Evolutionary conservation across 2,888 invertebrate genomes (phyloP), one percentile per base, ranked within the genome.

Genomic region (Metacarcinus magister): DNA sequence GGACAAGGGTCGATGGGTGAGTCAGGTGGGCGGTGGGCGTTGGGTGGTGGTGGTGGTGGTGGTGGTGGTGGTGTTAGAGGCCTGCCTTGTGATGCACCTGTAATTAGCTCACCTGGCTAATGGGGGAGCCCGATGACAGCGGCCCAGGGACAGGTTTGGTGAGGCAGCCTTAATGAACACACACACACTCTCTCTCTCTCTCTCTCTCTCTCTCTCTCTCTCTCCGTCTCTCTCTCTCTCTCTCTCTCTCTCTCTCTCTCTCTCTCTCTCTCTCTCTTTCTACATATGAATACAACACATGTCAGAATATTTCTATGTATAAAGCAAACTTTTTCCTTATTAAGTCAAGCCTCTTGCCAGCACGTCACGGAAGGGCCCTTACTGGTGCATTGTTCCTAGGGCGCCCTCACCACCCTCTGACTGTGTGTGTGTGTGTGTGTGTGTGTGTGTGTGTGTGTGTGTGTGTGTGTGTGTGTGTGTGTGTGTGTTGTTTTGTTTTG

Each of bases 211-310:
- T 82, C 32, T 32, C 32, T 32, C 82, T 82, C 82, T 82, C 82
- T 82, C 82, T 82, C 67, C n/a, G 23, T 82, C 82, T 82, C 82
- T 82, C 82, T 82, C 32, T 32, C 82, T 82, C 82, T 82, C 82
- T 82, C 82, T 82, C 82, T 75, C 75, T 28, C 28, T 28, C 75
- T 28, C 28, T 75, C 75, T 75, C 75, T 75, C 75, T 75, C 75
- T 75, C 75, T n/a, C 28, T 60, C 60, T 60, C 60, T 60, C 60
- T 60, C 60, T 60, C 60, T 60, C 60, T 60, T 19, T 60, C 60
- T 60, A 7, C 16, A 2, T 16, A 54, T 23, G 19, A 23, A 23
- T 23, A 67, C 19, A 19, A 67, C 67, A 23, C 67, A n/a, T 16
- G 23, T n/a, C 67, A 67, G 5, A 23, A 19, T 19, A 4, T n/a